A percentile compares a stretch with the other conserved stretches of the same genome.
These are phyloP conservation scores for Apoda limacodes DNA, from an alignment of 2,888 invertebrate species.

Conservation along the genomic window DNA sequence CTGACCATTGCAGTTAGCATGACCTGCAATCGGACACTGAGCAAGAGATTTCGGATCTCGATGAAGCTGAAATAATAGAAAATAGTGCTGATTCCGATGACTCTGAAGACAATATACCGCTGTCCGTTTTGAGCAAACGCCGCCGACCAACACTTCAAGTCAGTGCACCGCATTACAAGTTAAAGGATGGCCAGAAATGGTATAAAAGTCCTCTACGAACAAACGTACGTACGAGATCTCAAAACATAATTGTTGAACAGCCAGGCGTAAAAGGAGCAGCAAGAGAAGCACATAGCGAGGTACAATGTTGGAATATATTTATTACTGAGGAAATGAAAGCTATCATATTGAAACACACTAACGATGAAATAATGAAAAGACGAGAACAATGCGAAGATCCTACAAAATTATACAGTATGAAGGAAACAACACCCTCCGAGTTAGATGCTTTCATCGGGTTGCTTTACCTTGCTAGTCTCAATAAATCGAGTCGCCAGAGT, in stretches of 20 bases:
- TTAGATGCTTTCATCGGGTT: slow-evolving; percentile 19
- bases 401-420: too few relatives aligned
- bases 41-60: too few relatives aligned
- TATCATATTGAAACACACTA: slow-evolving; percentile 7
- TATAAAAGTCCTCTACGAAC: not conserved
- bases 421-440: slow-evolving; percentile 13
- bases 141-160: too few relatives aligned
- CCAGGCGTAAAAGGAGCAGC: slow-evolving; percentile 10
- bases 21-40: too few relatives aligned
- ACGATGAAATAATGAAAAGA: slow-evolving; percentile 3
- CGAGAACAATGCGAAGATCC: not conserved
- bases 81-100: too few relatives aligned
- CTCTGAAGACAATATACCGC: too few relatives aligned
- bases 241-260: slow-evolving; percentile 8
- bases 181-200: slow-evolving; percentile 3
- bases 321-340: slow-evolving; percentile 9
- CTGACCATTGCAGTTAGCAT: too few relatives aligned
- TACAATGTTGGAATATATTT: slow-evolving; percentile 15
- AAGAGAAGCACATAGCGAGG: slow-evolving; percentile 4
- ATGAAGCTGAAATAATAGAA: too few relatives aligned
- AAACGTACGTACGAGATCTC: slow-evolving; percentile 3
- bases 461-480: slow-evolving; percentile 17
- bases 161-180: too few relatives aligned
- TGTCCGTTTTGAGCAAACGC: too few relatives aligned
- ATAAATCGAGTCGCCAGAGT: slow-evolving; percentile 14